These are phyloP conservation scores for Mus minutoides DNA, from an alignment of 2,797 vertebrate genomes.

Conservation along the genomic window DNA sequence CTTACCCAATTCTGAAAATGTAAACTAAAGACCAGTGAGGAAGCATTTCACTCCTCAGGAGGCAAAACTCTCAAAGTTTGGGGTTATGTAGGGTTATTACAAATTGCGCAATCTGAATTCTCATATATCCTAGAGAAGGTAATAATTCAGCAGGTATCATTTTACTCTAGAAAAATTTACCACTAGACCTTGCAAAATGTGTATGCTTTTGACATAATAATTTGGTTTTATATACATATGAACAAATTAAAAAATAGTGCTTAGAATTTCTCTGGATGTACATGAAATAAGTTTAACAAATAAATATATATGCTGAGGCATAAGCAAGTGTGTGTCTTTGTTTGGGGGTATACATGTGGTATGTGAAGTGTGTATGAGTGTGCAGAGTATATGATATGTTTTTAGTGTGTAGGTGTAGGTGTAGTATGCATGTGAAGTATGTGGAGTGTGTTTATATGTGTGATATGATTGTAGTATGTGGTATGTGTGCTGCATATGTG, in stretches of 20 bases:
- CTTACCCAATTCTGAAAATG: constrained; percentile 12
- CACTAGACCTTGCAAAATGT: not conserved
- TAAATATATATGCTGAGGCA: not conserved
- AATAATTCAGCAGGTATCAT: not conserved
- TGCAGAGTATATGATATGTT: not conserved
- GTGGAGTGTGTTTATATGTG: not conserved
- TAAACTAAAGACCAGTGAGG: not conserved
- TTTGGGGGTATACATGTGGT: not conserved
- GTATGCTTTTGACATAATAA: not conserved
- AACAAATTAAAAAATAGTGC: not conserved
- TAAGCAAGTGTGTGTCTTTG: not conserved
- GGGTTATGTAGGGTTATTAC: not conserved
- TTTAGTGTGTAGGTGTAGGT: not conserved
- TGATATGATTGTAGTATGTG: not conserved
- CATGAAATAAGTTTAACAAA: not conserved
- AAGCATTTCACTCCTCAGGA: not conserved
- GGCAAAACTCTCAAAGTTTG: not conserved
- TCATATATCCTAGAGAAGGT: not conserved
- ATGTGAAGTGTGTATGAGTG: not conserved
- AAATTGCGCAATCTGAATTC: not conserved
- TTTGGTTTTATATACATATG: not conserved
- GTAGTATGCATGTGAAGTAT: not conserved
- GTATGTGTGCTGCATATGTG: not conserved
- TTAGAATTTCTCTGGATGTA: not conserved
- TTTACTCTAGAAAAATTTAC: constrained; percentile 2